These are phyloP conservation scores for Chymomyza caudatula DNA, from an alignment of 2,888 invertebrate genomes.

Conservation along the genomic window DNA sequence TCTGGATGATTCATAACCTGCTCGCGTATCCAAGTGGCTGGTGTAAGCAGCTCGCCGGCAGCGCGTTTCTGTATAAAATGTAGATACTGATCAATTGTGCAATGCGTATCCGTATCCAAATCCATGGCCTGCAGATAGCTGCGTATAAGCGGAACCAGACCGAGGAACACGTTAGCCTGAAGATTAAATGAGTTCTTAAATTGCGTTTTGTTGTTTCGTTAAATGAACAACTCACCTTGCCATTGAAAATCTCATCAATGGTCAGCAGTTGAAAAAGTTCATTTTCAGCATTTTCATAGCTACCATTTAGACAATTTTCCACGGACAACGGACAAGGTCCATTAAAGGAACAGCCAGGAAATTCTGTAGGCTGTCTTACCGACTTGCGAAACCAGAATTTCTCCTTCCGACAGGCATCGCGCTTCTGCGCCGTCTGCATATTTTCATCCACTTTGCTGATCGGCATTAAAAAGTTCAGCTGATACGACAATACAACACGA, in stretches of 20 bases:
- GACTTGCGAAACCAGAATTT: slow-evolving; percentile 97
- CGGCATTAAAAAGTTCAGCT: slow-evolving; percentile 96
- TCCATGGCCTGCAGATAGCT: slow-evolving; percentile 96
- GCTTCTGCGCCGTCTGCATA: slow-evolving; percentile 95
- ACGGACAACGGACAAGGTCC: too few relatives aligned
- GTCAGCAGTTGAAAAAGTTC: slow-evolving; percentile 88
- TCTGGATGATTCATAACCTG: slow-evolving; percentile 92
- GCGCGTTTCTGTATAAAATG: slow-evolving; percentile 93
- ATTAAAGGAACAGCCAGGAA: too few relatives aligned
- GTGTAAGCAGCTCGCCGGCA: slow-evolving; percentile 93
- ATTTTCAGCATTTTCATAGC: slow-evolving; percentile 60
- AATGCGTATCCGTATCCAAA: slow-evolving; percentile 98
- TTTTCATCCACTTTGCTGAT: slow-evolving; percentile 99
- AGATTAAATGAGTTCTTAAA: not conserved
- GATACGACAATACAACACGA: slow-evolving; percentile 96
- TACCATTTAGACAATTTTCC: slow-evolving; percentile 6
- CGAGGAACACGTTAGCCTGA: slow-evolving; percentile 91
- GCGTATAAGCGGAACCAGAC: slow-evolving; percentile 94
- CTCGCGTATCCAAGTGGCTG: slow-evolving; percentile 95
- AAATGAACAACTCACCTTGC: slow-evolving; percentile 79
- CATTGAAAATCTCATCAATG: slow-evolving; percentile 98
- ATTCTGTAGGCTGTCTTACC: slow-evolving; percentile 16
- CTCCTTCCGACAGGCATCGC: slow-evolving; percentile 89
- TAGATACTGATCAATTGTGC: slow-evolving; percentile 97
- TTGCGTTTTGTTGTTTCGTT: not conserved